phyloP scores from a whole-genome alignment of 2,113 vertebrate genomes.

The Turdus rufiventris region DNA sequence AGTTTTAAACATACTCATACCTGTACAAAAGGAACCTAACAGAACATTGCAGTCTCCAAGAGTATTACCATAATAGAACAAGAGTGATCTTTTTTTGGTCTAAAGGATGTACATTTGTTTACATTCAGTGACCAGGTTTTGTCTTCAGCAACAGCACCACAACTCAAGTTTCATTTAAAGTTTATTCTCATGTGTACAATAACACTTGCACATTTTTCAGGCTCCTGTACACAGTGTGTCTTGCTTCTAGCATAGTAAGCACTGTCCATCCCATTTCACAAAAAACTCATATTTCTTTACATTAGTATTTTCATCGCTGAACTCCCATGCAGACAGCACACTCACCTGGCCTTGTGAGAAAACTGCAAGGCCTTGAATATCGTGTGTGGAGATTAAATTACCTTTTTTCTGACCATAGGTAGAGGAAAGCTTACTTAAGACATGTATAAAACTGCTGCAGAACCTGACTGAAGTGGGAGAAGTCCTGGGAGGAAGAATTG shows the following conservation, averaged over 20 bases:
- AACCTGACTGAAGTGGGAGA: background rate
- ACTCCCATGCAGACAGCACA: slow-evolving; percentile 60
- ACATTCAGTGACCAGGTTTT: background rate
- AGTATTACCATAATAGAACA: background rate
- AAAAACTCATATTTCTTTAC: background rate
- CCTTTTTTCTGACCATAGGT: background rate
- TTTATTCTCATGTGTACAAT: background rate
- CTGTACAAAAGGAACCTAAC: background rate
- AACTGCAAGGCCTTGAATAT: slow-evolving; percentile 5
- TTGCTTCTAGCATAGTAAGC: background rate
- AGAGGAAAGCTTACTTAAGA: background rate
- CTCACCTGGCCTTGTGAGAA: slow-evolving; percentile 50
- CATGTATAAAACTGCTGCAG: accelerated
- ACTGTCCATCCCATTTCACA: background rate
- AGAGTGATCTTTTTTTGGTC: background rate
- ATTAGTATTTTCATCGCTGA: background rate
- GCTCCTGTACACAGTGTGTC: background rate
- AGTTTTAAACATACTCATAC: background rate
- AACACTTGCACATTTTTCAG: background rate
- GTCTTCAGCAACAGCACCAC: background rate
- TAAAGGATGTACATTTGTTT: background rate
- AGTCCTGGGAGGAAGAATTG: background rate
- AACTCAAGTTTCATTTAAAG: background rate
- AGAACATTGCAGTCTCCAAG: background rate
- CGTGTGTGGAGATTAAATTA: background rate